These are phyloP conservation scores for Chrysomela aeneicollis DNA, from an alignment of 2,888 invertebrate species.

Conservation along the genomic window DNA sequence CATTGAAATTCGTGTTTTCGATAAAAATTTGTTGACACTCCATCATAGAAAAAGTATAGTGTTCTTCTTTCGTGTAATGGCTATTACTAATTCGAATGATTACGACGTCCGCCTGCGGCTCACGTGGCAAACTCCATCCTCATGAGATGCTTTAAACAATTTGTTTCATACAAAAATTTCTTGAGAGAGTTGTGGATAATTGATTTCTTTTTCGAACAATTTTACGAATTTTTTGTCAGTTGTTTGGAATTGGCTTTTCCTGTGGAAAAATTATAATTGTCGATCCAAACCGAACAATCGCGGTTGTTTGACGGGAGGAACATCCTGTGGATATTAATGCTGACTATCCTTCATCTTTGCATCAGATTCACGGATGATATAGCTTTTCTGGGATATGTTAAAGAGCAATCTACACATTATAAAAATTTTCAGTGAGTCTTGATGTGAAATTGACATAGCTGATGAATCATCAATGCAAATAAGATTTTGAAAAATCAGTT, in stretches of 20 bases:
- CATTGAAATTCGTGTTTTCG: too few species aligned
- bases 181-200: too few species aligned
- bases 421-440: not conserved
- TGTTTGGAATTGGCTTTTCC: not conserved
- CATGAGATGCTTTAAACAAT: too few species aligned
- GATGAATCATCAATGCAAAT: not conserved
- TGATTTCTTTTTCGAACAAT: slow-evolving; percentile 20
- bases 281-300: not conserved
- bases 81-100: too few species aligned
- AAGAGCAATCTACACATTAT: not conserved
- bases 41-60: too few species aligned
- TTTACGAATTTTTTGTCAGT: not conserved
- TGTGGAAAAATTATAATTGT: slow-evolving; percentile 4
- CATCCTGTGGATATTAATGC: not conserved
- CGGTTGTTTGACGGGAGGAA: not conserved
- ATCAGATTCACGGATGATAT: not conserved
- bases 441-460: not conserved
- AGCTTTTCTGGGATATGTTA: slow-evolving; percentile 7
- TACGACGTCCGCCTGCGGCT: too few species aligned
- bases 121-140: too few species aligned
- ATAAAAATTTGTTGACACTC: too few species aligned
- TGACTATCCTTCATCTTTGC: slow-evolving; percentile 2
- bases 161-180: too few species aligned
- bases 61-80: too few species aligned
- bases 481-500: not conserved